These are phyloP conservation scores for Enhydra lutris DNA, from an alignment of 2,113 vertebrate genomes.

Conservation along the genomic window DNA sequence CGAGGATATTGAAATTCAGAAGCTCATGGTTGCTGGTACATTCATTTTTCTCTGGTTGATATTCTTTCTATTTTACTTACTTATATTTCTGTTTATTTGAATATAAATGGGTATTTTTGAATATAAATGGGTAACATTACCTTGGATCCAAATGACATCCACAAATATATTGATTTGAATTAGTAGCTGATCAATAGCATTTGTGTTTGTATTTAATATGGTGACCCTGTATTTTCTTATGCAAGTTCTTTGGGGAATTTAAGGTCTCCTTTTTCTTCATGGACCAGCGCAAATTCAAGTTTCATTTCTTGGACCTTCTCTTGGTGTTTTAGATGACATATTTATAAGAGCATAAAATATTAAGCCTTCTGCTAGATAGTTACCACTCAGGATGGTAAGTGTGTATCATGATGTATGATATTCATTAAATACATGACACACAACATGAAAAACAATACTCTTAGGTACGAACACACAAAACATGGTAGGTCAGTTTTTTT, in stretches of 20 bases:
- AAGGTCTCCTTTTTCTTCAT: background rate
- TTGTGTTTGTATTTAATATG: background rate
- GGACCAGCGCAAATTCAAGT: background rate
- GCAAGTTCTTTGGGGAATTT: background rate
- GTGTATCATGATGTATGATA: too few relatives aligned
- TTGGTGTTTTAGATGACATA: background rate
- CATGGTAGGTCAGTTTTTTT: background rate
- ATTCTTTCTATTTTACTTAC: background rate
- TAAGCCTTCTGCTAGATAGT: background rate
- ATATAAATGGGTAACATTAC: background rate
- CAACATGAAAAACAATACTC: background rate
- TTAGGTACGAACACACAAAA: background rate
- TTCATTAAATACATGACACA: background rate
- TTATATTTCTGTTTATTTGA: background rate
- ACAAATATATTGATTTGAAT: background rate
- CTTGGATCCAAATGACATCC: background rate
- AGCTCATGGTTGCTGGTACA: background rate
- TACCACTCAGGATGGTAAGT: background rate
- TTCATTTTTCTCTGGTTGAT: background rate
- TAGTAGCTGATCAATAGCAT: background rate
- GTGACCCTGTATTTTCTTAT: background rate
- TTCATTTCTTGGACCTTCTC: background rate
- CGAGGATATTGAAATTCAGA: conserved; percentile 1
- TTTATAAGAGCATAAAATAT: background rate
- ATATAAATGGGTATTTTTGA: background rate